phyloP scores from a whole-genome alignment of 2,113 vertebrate species.

The Oophaga pumilio region DNA sequence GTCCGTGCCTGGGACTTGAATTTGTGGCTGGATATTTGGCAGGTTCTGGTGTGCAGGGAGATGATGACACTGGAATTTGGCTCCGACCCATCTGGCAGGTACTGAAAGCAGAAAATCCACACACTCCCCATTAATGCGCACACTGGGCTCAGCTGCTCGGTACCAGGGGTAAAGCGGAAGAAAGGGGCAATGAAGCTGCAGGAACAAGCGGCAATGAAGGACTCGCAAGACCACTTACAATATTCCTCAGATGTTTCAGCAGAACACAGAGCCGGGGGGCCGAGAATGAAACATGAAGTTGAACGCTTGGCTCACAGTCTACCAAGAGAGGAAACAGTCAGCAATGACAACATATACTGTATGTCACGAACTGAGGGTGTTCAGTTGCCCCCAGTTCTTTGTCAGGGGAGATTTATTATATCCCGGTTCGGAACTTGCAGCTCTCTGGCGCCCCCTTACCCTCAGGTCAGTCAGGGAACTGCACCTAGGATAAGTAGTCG shows the following conservation, averaged over 20 bases:
- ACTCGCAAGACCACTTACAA: constrained; percentile 73
- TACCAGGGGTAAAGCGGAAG: too few species aligned
- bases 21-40: constrained; percentile 72
- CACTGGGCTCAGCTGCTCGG: too few species aligned
- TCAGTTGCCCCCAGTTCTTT: too few species aligned
- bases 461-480: too few species aligned
- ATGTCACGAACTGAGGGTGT: too few species aligned
- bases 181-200: too few species aligned
- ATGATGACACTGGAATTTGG: constrained; percentile 83
- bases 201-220: too few species aligned
- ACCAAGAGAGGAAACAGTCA: constrained; percentile 55
- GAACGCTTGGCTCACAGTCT: constrained; percentile 72
- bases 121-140: not conserved
- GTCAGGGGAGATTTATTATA: too few species aligned
- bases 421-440: too few species aligned
- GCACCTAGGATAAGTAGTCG: too few species aligned
- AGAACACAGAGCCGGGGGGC: constrained; percentile 75
- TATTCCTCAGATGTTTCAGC: constrained; percentile 84
- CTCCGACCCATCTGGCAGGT: constrained; percentile 77
- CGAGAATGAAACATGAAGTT: constrained; percentile 75
- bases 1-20: constrained; percentile 81
- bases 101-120: constrained; percentile 67
- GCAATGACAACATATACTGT: too few species aligned
- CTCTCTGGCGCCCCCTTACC: too few species aligned
- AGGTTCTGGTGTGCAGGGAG: constrained; percentile 76